Evolutionary conservation across 2,113 vertebrate species (phyloP), one percentile per base, ranked within the genome.

Genomic region (Himantopus leucocephalus): DNA sequence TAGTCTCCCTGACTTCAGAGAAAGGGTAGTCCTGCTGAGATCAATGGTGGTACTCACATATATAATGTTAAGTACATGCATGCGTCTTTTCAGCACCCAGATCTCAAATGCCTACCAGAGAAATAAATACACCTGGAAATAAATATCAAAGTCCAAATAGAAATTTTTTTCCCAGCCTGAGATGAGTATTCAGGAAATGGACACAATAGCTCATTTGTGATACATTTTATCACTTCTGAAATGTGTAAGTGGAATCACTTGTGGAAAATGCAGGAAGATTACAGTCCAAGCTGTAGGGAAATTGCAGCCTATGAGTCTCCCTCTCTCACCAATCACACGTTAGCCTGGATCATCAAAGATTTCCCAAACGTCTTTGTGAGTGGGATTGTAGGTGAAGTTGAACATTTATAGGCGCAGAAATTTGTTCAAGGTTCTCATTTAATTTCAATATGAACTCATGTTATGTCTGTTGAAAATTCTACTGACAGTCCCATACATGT

Each of bases 391-490:
- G 94, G 95, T 87, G 93, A 97, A 97, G 72, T 29, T 73, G 76
- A 91, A 97, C 88, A 81, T 97, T 94, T 90, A 92, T 79, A 85
- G 86, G 50, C 48, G 95, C 58, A 97, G 93, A 97, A 97, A 96
- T 88, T 94, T 97, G 96, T 96, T 71, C 92, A 90, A 92, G 91
- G 64, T 97, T 98, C 97, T 97, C 74, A 85, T 97, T 96, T 98
- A 96, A 95, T 97, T 98, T 97, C 95, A 95, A 82, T 94, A 88
- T 14, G 74, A 97, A 97, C 97, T 97, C 95, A 91, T 63, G 94
- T 96, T 96, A 95, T 56, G 66, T 87, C 87, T 98, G 95, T 85
- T 97, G 96, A 98, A 98, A 98, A 97, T 97, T 97, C 85, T 97
- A 95, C 96, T 98, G 97, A 98, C 97, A 98, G 93, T 94, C 73